These are phyloP conservation scores for Beroe ovata DNA, from an alignment of 37 sponge, comb jelly and placozoan genomes.

Conservation along the genomic window DNA sequence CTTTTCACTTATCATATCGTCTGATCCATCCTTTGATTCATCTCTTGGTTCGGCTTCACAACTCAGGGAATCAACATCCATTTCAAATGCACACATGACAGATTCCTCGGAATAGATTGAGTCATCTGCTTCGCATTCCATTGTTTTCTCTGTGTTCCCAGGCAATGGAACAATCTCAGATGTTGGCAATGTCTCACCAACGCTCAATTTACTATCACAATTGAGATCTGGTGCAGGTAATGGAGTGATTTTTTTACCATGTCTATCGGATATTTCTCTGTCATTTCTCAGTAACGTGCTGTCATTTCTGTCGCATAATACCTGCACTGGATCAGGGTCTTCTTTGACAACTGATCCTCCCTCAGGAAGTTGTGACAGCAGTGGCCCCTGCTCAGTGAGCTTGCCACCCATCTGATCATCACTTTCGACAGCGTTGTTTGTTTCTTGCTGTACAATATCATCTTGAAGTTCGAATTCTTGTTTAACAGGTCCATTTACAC, in stretches of 20 bases:
- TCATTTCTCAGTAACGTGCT: background rate
- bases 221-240: background rate
- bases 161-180: background rate
- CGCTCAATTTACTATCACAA: background rate
- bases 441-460: too few relatives aligned
- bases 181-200: background rate
- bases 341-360: too few relatives aligned
- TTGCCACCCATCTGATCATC: background rate
- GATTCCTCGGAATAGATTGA: background rate
- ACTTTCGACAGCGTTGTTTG: too few relatives aligned
- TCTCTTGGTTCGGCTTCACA: conserved; percentile 7
- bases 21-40: background rate
- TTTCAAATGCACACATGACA: conserved; percentile 48
- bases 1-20: background rate
- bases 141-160: background rate
- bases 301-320: background rate
- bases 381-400: too few relatives aligned
- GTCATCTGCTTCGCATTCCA: background rate
- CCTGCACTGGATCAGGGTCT: background rate
- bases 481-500: background rate
- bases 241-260: too few relatives aligned
- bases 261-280: background rate
- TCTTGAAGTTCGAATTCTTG: too few relatives aligned
- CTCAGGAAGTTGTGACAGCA: too few relatives aligned
- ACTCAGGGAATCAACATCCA: background rate